These are phyloP conservation scores for Amphiura filiformis DNA, from an alignment of 35 echinoderm and acorn worm genomes.

Conservation along the genomic window DNA sequence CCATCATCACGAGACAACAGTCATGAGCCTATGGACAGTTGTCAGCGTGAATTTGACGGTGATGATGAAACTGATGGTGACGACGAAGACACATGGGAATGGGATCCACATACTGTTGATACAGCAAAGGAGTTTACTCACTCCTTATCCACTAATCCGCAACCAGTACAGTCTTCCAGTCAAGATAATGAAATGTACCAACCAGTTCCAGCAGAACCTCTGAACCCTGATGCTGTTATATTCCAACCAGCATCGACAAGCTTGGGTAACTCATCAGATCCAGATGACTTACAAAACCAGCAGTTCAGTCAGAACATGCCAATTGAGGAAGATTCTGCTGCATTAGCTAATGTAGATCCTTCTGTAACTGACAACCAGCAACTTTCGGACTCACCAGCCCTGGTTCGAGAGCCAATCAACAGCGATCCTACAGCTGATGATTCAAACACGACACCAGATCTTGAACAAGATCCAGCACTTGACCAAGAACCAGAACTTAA, in stretches of 20 bases:
- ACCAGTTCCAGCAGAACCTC: neutral
- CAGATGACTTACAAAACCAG: neutral
- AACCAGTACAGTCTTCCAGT: too few relatives aligned
- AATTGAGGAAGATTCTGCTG: neutral
- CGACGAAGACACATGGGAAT: neutral
- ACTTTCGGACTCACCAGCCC: too few relatives aligned
- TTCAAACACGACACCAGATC: too few relatives aligned
- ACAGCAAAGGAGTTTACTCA: neutral
- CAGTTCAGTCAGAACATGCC: neutral
- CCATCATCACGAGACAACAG: neutral
- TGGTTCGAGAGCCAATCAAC: too few relatives aligned
- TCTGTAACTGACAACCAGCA: neutral
- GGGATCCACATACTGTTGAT: neutral
- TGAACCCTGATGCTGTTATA: neutral
- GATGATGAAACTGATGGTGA: neutral
- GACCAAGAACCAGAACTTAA: too few relatives aligned
- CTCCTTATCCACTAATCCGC: neutral
- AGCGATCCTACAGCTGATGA: neutral
- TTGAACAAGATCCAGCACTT: too few relatives aligned
- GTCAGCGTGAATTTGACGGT: neutral
- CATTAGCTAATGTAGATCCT: neutral
- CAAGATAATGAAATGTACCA: too few relatives aligned
- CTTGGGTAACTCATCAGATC: neutral
- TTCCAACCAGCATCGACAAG: neutral
- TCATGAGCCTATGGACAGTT: neutral